Percentiles rank a stretch among this genome's conserved stretches.
These are phyloP conservation scores for Dysdera silvatica DNA, from an alignment of 1,140 invertebrate species.

Conservation along the genomic window DNA sequence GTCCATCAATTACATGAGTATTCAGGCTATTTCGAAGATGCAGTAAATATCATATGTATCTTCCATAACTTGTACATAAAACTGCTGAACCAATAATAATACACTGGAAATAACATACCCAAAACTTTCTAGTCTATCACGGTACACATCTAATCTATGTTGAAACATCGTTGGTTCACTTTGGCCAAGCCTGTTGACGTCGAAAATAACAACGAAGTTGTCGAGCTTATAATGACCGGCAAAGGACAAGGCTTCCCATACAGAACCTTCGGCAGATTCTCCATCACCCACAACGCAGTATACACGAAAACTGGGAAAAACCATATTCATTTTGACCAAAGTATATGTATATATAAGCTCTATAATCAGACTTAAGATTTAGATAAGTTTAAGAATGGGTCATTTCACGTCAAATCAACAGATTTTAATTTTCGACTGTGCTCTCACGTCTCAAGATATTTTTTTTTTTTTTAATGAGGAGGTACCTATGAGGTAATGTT, in stretches of 20 bases:
- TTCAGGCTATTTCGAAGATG: conserved; percentile 54
- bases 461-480: no score
- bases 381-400: no score
- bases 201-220: conserved; percentile 94
- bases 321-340: no score
- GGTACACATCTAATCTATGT: conserved; percentile 84
- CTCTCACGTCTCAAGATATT: no score
- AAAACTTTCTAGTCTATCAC: conserved; percentile 80
- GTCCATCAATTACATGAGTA: conserved; percentile 89
- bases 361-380: no score
- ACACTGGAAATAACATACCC: conserved; percentile 53
- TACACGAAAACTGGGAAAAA: conserved; percentile 56
- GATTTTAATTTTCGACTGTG: no score
- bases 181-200: conserved; percentile 95
- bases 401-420: no score
- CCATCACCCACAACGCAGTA: conserved; percentile 96
- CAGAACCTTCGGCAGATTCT: conserved; percentile 93
- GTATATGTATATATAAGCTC: no score
- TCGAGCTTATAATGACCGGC: conserved; percentile 90
- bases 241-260: conserved; percentile 97
- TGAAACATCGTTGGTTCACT: conserved; percentile 87
- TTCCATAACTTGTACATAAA: background rate
- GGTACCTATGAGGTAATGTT: no score
- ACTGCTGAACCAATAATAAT: background rate
- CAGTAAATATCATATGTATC: background rate